phyloP scores from a whole-genome alignment of 2,888 invertebrate genomes.

The Agelastica alni region DNA sequence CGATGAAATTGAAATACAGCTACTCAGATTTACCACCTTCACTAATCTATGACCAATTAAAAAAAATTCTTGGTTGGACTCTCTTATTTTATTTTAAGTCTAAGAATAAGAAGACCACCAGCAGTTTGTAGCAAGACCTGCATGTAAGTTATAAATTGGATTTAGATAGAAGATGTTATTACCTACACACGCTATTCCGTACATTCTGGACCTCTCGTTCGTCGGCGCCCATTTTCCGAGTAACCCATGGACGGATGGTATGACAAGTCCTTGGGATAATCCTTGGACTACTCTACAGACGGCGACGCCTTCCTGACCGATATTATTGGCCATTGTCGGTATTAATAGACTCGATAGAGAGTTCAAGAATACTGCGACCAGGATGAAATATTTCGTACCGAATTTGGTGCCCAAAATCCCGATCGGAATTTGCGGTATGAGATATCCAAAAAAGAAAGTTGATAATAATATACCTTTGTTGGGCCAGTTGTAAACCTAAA shows the following conservation, averaged over 20 bases:
- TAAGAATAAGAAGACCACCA: too few relatives aligned
- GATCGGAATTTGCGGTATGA: background rate
- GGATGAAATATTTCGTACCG: constrained; percentile 2
- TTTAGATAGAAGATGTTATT: background rate
- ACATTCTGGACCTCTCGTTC: constrained; percentile 5
- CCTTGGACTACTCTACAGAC: background rate
- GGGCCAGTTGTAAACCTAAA: constrained; percentile 11
- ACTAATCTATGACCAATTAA: too few relatives aligned
- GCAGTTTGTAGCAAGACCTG: too few relatives aligned
- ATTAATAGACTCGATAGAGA: background rate
- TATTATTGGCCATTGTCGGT: background rate
- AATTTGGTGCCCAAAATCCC: constrained; percentile 5
- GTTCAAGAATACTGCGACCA: background rate
- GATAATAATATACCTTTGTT: constrained; percentile 8
- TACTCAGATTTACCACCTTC: too few relatives aligned
- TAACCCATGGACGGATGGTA: constrained; percentile 1
- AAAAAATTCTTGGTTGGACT: too few relatives aligned
- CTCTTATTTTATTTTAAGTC: too few relatives aligned
- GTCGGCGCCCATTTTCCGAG: constrained; percentile 9
- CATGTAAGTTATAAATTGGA: background rate
- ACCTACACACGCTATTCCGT: constrained; percentile 1
- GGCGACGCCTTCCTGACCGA: background rate
- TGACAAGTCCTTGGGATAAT: constrained; percentile 1
- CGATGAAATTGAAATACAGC: too few relatives aligned
- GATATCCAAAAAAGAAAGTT: constrained; percentile 10